Base-by-base conservation (phyloP, 2,888 invertebrate species). In the Pyrocoelia pectoralis region DNA sequence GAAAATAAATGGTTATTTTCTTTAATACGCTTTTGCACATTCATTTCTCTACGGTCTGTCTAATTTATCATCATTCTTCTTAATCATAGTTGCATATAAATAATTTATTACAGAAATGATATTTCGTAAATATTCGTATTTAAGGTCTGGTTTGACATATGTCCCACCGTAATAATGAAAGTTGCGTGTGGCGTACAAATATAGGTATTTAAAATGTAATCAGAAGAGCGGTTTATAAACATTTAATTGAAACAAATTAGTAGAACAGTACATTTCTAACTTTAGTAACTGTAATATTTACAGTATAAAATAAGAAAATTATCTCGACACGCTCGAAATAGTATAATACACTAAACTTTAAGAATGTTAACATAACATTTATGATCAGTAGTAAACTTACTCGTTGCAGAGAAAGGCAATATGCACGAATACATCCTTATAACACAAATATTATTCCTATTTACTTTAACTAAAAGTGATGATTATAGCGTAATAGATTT, bases 401-500 rank as follows among this genome's bases (percentile, higher is more conserved):
- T n/a, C n/a, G 33, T n/a, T 10, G 9, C 9, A 48, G 12, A 48
- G n/a, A 8, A 43, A 9, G 12, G 10, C 18, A 18, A 1, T 4
- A 52, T 52, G 52, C 9, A 38, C 4, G 33, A 13, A 8, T 28
- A 17, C 13, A 14, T 28, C 1, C 17, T 33, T 29, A 52, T 52
- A 28, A n/a, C 24, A 6, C 24, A 4, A 13, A 13, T 13, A 3
- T 18, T 48, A 48, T 17, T 10, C 28, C 5, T 14, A 41, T 3
- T 43, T 0, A 17, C 41, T 10, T 2, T 18, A 12, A 46, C 10
- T 2, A 61, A 48, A 57, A 9, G 10, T 19, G 54, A 49, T 8
- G 52, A 56, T 49, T 55, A 67, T 38, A 65, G 68, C 43, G 55
- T 65, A 17, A 73, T 81, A 40, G 79, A 89, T 78, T 80, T 89